Percentiles rank a stretch among this genome's conserved stretches.
phyloP scores from a whole-genome alignment of 2,888 invertebrate genomes.

The Chorisops tibialis region DNA sequence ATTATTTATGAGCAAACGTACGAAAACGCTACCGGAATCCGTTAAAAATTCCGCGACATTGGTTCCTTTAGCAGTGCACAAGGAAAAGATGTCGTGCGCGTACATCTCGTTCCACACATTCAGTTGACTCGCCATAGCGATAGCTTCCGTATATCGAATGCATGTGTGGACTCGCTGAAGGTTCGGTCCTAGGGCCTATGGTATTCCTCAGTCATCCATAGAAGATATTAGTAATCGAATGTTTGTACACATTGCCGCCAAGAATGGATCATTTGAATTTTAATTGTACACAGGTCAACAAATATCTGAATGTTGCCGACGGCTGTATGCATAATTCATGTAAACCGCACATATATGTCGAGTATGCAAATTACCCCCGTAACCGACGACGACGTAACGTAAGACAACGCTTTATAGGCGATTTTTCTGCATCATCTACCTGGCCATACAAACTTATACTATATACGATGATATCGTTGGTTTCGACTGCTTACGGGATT shows the following conservation, averaged over 20 bases:
- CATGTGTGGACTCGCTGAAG: neutral
- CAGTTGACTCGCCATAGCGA: too few species aligned
- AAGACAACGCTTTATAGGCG: neutral
- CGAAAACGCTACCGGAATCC: neutral
- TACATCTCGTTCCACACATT: too few species aligned
- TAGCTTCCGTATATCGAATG: too few species aligned
- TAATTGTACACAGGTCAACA: slow-evolving; percentile 28
- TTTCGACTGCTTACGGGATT: slow-evolving; percentile 18
- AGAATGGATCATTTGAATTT: slow-evolving; percentile 27
- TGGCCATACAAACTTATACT: neutral
- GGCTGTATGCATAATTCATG: slow-evolving; percentile 27
- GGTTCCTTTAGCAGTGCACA: too few species aligned
- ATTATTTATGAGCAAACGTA: slow-evolving; percentile 1
- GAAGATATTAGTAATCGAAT: neutral
- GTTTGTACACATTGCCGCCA: too few species aligned
- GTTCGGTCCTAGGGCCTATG: neutral
- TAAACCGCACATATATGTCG: slow-evolving; percentile 1
- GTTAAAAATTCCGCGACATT: too few species aligned
- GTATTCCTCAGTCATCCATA: neutral
- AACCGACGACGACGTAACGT: too few species aligned
- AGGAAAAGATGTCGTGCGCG: too few species aligned
- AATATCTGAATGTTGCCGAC: slow-evolving; percentile 18
- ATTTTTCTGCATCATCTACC: neutral
- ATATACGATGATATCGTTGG: neutral
- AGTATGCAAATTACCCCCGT: slow-evolving; percentile 12